A percentile compares a stretch with the other conserved stretches of the same genome.
Evolutionary conservation across 2,797 vertebrate species (phyloP).

Genomic region (Typhlichthys subterraneus): DNA sequence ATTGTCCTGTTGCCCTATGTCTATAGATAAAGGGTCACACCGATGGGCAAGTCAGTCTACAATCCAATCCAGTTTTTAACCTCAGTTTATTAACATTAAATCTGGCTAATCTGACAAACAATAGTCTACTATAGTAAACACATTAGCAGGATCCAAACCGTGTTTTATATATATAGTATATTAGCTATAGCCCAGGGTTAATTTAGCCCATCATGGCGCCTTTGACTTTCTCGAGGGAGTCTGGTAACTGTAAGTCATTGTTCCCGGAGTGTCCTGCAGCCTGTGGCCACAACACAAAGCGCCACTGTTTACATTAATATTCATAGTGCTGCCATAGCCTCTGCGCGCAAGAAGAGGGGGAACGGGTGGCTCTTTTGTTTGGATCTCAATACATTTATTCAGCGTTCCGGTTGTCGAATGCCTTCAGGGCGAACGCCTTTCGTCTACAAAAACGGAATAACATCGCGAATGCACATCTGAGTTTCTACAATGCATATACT

Average conservation of each 20-base stretch:
- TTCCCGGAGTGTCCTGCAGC: slow-evolving; percentile 79
- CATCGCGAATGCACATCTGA: background rate
- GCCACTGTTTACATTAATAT: slow-evolving; percentile 88
- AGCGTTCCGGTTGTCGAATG: slow-evolving; percentile 77
- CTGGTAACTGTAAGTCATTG: slow-evolving; percentile 79
- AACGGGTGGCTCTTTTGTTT: slow-evolving; percentile 89
- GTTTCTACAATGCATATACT: background rate
- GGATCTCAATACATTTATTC: slow-evolving; percentile 86
- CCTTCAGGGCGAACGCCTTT: slow-evolving; percentile 71
- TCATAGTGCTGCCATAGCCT: slow-evolving; percentile 84
- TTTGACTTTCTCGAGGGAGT: slow-evolving; percentile 41
- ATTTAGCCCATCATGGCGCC: slow-evolving; percentile 37
- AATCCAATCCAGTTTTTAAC: slow-evolving; percentile 1
- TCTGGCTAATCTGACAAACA: background rate
- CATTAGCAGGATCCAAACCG: background rate
- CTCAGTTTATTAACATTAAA: background rate
- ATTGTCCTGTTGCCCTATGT: background rate
- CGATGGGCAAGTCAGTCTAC: slow-evolving; percentile 16
- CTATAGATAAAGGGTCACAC: slow-evolving; percentile 50
- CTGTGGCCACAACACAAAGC: slow-evolving; percentile 83
- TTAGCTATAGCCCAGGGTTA: too few species aligned
- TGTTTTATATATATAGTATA: too few species aligned
- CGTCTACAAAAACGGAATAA: slow-evolving; percentile 33
- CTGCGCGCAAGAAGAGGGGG: slow-evolving; percentile 80
- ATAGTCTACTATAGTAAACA: background rate